These are phyloP conservation scores for Pavo muticus DNA, from an alignment of 2,113 vertebrate species.

Conservation along the genomic window DNA sequence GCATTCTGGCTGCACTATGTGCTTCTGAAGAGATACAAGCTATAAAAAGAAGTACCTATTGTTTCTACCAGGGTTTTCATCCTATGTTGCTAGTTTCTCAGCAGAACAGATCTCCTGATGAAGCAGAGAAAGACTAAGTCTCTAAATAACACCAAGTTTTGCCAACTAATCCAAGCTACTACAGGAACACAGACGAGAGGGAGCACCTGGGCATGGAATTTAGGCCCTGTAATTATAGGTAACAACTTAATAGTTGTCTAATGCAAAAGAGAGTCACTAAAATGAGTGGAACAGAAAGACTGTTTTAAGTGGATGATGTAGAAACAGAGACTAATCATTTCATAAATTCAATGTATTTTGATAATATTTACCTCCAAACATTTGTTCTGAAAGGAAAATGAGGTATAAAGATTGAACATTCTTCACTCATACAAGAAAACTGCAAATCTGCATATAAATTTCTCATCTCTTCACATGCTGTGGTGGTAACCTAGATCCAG, in stretches of 20 bases:
- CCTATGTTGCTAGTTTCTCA: conserved; percentile 32
- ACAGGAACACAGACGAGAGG: background rate
- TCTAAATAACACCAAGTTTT: conserved; percentile 11
- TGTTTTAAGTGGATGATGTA: background rate
- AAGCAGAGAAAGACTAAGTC: conserved; percentile 36
- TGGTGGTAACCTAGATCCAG: background rate
- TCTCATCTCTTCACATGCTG: background rate
- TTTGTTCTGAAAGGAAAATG: background rate
- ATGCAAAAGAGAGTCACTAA: background rate
- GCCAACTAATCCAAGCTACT: background rate
- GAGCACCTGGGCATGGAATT: background rate
- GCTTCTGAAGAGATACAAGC: conserved; percentile 49
- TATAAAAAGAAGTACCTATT: conserved; percentile 69
- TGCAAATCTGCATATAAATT: background rate
- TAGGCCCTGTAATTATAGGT: background rate
- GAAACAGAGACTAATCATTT: background rate
- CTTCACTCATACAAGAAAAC: background rate
- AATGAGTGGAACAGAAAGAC: background rate
- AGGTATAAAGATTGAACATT: background rate
- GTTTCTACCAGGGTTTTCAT: conserved; percentile 60
- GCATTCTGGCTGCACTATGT: conserved; percentile 30
- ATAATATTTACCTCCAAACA: background rate
- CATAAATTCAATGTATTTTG: background rate
- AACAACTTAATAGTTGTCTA: background rate
- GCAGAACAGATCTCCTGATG: background rate